These are phyloP conservation scores for Stenichneumon culpator DNA, from an alignment of 2,888 invertebrate species.

Conservation along the genomic window DNA sequence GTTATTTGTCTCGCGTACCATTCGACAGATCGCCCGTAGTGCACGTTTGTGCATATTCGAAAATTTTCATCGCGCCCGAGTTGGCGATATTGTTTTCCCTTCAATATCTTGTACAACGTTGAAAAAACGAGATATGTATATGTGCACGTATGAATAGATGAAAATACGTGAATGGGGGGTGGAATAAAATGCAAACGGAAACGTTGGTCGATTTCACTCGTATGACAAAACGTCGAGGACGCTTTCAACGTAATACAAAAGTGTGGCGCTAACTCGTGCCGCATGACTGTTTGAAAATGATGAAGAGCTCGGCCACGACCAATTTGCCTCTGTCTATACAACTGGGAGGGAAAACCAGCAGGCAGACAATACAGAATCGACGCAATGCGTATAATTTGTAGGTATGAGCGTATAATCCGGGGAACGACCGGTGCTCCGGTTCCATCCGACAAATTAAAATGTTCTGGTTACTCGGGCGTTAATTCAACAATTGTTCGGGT, in stretches of 20 bases:
- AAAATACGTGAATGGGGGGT: constrained; percentile 32
- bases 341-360: constrained; percentile 21
- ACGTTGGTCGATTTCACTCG: constrained; percentile 59
- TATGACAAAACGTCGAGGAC: constrained; percentile 61
- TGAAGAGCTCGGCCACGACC: constrained; percentile 56
- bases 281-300: constrained; percentile 68
- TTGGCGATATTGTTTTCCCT: constrained; percentile 52
- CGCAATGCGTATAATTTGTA: constrained; percentile 73
- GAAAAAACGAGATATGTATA: constrained; percentile 25
- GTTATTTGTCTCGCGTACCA: constrained; percentile 25
- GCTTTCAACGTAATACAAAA: constrained; percentile 56
- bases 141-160: background rate
- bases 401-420: constrained; percentile 64
- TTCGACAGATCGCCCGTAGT: constrained; percentile 40
- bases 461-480: constrained; percentile 72
- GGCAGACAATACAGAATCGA: constrained; percentile 46
- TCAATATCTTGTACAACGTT: constrained; percentile 42
- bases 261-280: constrained; percentile 62
- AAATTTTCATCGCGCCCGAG: constrained; percentile 43
- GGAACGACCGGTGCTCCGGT: constrained; percentile 66
- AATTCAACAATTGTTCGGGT: constrained; percentile 75
- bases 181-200: constrained; percentile 56
- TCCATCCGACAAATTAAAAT: constrained; percentile 77
- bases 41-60: constrained; percentile 18
- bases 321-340: constrained; percentile 40